Evolutionary conservation across 2,113 vertebrate species (phyloP).

Genomic region (Pandion haliaetus): DNA sequence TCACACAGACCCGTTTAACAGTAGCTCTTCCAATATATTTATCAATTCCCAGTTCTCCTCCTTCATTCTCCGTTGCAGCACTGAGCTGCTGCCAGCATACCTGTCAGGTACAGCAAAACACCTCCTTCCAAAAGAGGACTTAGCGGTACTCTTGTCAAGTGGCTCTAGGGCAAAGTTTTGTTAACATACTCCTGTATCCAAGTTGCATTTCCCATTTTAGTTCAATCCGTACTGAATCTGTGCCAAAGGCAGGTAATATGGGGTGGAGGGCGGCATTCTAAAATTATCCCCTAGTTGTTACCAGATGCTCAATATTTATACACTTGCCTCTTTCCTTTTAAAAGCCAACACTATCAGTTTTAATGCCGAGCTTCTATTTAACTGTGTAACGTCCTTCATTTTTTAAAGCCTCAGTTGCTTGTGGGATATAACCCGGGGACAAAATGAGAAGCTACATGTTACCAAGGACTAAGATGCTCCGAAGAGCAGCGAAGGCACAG

Average conservation of each 20-base stretch:
- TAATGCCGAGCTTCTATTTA: neutral
- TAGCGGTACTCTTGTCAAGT: neutral
- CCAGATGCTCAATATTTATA: neutral
- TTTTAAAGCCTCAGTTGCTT: neutral
- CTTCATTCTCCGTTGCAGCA: neutral
- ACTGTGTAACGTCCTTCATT: fast-evolving
- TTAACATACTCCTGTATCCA: neutral
- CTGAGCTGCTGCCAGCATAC: neutral
- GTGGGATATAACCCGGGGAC: neutral
- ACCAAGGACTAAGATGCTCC: neutral
- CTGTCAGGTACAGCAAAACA: neutral
- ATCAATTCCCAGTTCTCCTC: neutral
- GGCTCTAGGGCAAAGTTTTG: neutral
- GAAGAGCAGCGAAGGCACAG: neutral
- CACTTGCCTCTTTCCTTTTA: neutral
- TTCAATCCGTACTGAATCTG: fast-evolving
- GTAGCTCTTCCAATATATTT: neutral
- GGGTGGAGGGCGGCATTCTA: neutral
- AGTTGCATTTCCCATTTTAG: neutral
- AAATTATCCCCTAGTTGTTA: neutral
- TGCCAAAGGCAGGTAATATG: fast-evolving
- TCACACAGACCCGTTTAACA: neutral
- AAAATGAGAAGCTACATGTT: fast-evolving
- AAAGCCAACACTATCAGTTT: neutral
- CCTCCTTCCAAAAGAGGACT: neutral